Conservation (phyloP, 2,113 vertebrate genomes). For the Guaruba guarouba region DNA sequence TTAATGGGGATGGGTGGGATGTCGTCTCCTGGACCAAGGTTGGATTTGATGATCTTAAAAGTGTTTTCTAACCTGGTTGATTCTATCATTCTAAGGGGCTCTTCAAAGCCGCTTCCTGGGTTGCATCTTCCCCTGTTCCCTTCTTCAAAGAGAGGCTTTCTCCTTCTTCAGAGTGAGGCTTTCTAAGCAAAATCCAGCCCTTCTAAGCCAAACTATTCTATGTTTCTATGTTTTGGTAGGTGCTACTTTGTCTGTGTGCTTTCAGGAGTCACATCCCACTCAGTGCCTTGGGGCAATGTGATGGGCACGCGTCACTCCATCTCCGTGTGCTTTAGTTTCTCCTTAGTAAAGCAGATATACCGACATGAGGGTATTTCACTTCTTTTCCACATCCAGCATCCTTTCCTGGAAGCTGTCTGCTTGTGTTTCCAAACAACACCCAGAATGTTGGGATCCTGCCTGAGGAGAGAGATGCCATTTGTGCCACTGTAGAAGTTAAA, state of each 20-base stretch:
- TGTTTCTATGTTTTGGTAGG: background rate
- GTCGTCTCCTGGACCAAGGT: background rate
- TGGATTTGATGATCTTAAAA: background rate
- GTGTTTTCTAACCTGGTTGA: background rate
- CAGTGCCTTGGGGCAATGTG: rapidly evolving
- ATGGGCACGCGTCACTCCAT: background rate
- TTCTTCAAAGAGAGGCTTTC: too few species aligned
- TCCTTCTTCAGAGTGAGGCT: too few species aligned
- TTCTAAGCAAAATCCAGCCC: background rate
- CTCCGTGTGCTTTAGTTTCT: rapidly evolving
- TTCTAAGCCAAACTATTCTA: background rate
- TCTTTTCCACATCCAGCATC: too few species aligned
- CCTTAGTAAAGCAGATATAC: background rate
- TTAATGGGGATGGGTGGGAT: background rate
- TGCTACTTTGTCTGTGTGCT: rapidly evolving
- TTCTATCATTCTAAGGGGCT: background rate
- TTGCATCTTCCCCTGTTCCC: background rate
- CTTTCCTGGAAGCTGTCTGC: background rate
- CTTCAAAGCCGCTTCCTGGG: background rate
- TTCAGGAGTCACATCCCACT: background rate
- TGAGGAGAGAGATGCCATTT: background rate
- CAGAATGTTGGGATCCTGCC: background rate
- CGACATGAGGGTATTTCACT: background rate
- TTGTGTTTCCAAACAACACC: background rate
- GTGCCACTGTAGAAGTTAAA: background rate